phyloP scores from a whole-genome alignment of 2,113 vertebrate genomes.

The Ondatra zibethicus region DNA sequence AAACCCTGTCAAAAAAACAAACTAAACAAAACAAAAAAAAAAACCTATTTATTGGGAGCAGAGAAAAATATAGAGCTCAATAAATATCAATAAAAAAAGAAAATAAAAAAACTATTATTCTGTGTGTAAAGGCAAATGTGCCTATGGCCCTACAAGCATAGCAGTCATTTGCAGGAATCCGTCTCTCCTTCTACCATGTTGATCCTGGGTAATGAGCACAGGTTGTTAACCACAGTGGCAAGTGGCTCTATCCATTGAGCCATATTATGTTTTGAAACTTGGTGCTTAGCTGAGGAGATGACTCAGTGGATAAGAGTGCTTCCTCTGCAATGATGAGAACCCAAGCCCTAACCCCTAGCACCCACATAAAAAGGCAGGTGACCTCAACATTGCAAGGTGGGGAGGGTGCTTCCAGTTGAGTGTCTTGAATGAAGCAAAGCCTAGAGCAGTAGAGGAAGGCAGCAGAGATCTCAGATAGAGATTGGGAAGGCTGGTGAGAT shows the following conservation, averaged over 20 bases:
- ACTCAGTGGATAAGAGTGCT: too few relatives aligned
- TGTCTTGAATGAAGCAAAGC: neutral
- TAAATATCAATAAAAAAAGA: too few relatives aligned
- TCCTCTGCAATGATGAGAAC: neutral
- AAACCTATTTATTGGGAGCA: too few relatives aligned
- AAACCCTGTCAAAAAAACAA: too few relatives aligned
- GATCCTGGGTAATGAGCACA: too few relatives aligned
- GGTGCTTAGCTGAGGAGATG: too few relatives aligned
- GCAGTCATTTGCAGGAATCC: too few relatives aligned
- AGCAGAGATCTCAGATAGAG: neutral
- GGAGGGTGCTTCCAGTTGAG: too few relatives aligned
- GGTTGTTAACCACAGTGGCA: neutral
- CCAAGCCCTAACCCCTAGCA: neutral
- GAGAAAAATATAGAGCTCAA: too few relatives aligned
- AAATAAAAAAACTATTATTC: neutral
- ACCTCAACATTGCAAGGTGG: neutral
- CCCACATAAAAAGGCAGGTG: neutral
- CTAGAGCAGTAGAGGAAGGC: neutral
- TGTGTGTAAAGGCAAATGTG: neutral
- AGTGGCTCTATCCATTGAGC: neutral
- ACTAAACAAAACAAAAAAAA: too few relatives aligned
- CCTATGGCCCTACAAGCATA: neutral
- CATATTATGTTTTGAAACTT: too few relatives aligned
- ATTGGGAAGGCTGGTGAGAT: neutral
- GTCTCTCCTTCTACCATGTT: too few relatives aligned